Conservation (phyloP, 2,888 invertebrate genomes). For the Lithophane leautieri region DNA sequence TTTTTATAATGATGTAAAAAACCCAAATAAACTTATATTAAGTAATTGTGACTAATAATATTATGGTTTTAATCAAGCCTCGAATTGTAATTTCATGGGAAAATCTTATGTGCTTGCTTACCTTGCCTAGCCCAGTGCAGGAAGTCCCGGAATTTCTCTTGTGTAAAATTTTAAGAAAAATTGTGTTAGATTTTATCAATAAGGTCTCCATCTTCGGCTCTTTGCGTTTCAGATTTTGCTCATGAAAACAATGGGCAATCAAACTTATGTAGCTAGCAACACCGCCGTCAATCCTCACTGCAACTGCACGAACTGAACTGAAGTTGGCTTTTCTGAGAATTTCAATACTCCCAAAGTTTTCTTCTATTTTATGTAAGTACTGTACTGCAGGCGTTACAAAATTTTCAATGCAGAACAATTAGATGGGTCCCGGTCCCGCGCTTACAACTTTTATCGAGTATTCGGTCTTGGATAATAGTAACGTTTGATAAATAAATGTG, state of each 20-base stretch:
- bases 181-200: too few relatives aligned
- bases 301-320: constrained; percentile 69
- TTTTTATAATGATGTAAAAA: not conserved
- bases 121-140: not conserved
- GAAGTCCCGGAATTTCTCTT: not conserved
- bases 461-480: constrained; percentile 65
- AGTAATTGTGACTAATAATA: not conserved
- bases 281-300: constrained; percentile 37
- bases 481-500: constrained; percentile 76
- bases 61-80: not conserved
- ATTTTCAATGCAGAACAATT: constrained; percentile 73
- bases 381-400: constrained; percentile 74
- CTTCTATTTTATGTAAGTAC: constrained; percentile 87
- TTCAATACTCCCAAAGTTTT: constrained; percentile 80
- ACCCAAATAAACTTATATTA: not conserved
- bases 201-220: not conserved
- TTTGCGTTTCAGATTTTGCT: not conserved
- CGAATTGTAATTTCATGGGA: not conserved
- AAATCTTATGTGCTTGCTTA: not conserved
- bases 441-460: constrained; percentile 65
- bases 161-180: not conserved
- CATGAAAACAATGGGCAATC: constrained; percentile 17
- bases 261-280: constrained; percentile 35
- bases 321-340: constrained; percentile 86
- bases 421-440: constrained; percentile 67